Conservation (phyloP, 2,888 invertebrate genomes). For the Anthophora plumipes region DNA sequence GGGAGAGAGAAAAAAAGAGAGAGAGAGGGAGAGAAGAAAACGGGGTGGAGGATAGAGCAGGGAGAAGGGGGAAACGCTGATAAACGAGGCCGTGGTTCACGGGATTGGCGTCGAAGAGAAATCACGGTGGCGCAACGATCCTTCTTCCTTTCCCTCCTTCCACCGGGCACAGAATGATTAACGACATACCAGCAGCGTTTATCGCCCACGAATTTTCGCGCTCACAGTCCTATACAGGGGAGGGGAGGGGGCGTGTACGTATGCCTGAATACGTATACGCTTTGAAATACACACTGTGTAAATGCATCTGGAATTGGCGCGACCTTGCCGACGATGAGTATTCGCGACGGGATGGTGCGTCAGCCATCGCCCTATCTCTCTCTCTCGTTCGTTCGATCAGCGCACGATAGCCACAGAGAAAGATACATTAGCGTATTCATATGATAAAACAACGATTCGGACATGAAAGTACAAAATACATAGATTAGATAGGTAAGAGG, state of each 20-base stretch:
- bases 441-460: background rate
- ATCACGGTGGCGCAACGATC: conserved; percentile 65
- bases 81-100: conserved; percentile 60
- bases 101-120: conserved; percentile 58
- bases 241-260: conserved; percentile 49
- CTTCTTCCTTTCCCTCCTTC: conserved; percentile 70
- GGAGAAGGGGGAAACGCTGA: conserved; percentile 36
- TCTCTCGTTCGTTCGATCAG: conserved; percentile 34
- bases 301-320: conserved; percentile 78
- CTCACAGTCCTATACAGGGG: conserved; percentile 68
- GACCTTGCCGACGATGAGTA: conserved; percentile 66
- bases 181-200: conserved; percentile 72
- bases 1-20: background rate
- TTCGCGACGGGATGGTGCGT: conserved; percentile 27
- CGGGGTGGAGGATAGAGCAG: background rate
- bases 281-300: conserved; percentile 66
- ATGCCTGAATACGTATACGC: conserved; percentile 59
- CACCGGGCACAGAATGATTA: conserved; percentile 66
- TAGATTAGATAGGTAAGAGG: background rate
- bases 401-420: background rate
- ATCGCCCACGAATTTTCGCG: conserved; percentile 72
- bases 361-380: conserved; percentile 19
- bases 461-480: background rate
- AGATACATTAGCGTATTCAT: background rate
- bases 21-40: background rate